phyloP scores from a whole-genome alignment of 92 coral and sea anemone genomes.

The Palythoa caribaeorum region DNA sequence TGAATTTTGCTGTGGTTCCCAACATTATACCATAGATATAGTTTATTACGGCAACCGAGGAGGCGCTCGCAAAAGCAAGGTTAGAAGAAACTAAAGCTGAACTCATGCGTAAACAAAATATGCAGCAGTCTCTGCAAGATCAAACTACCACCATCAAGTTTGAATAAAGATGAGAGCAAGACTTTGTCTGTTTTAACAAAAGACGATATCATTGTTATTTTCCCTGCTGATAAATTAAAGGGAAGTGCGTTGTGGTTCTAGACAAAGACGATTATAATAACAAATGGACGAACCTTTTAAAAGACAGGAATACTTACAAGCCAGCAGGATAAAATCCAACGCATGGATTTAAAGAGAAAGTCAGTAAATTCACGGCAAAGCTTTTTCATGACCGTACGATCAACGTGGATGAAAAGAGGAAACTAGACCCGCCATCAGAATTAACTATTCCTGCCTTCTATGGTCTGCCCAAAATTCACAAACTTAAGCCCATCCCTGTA shows the following conservation, averaged over 20 bases:
- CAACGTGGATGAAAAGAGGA: conserved; percentile 37
- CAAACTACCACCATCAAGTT: too few relatives aligned
- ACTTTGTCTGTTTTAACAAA: too few relatives aligned
- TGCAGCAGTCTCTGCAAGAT: too few relatives aligned
- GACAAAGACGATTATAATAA: conserved; percentile 14
- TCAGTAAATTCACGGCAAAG: background rate
- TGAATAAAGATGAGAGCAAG: too few relatives aligned
- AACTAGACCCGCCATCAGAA: conserved; percentile 11
- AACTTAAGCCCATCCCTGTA: background rate
- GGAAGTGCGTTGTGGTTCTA: background rate
- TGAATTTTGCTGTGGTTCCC: too few relatives aligned
- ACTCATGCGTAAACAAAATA: too few relatives aligned
- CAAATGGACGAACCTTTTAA: conserved; percentile 15
- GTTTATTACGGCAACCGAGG: too few relatives aligned
- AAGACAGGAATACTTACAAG: conserved; percentile 34
- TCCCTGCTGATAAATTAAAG: background rate
- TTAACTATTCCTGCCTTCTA: background rate
- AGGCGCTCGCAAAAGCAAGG: too few relatives aligned
- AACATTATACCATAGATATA: too few relatives aligned
- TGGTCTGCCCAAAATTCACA: conserved; percentile 50
- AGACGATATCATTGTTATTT: too few relatives aligned
- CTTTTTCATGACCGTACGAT: conserved; percentile 6
- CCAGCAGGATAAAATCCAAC: conserved; percentile 50
- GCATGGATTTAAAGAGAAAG: too few relatives aligned
- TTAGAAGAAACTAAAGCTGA: too few relatives aligned